Percentiles rank a stretch among this genome's conserved stretches.
phyloP scores from a whole-genome alignment of 2,113 vertebrate species.

The Calyptomena viridis region DNA sequence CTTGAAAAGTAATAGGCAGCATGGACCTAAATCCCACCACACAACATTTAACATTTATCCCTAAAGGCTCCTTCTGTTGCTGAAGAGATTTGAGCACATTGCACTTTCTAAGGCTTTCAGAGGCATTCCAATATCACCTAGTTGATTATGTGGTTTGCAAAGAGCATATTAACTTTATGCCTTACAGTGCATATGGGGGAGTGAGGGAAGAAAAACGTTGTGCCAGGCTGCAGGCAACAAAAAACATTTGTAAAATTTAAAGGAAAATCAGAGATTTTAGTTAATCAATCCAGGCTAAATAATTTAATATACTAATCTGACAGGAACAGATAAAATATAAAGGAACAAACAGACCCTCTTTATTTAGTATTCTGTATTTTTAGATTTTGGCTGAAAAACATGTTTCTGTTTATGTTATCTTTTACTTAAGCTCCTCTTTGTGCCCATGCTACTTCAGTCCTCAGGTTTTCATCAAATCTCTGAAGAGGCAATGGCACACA shows the following conservation, averaged over 20 bases:
- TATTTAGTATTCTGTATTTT: not conserved
- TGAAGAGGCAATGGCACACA: not conserved
- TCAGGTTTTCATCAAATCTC: not conserved
- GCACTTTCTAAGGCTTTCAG: not conserved
- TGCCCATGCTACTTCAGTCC: not conserved
- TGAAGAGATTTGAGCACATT: not conserved
- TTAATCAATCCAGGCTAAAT: not conserved
- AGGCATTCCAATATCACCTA: not conserved
- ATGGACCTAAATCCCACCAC: not conserved
- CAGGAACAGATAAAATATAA: not conserved
- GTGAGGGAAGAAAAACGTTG: not conserved
- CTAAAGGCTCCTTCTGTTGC: not conserved
- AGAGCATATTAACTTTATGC: not conserved
- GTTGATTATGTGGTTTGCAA: not conserved
- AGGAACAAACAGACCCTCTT: not conserved
- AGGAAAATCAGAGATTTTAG: not conserved
- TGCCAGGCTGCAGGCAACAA: not conserved
- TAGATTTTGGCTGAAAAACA: not conserved
- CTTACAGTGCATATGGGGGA: not conserved
- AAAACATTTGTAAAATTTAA: not conserved
- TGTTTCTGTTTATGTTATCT: not conserved
- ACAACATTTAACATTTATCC: constrained; percentile 18
- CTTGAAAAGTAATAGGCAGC: not conserved
- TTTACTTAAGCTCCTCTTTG: not conserved
- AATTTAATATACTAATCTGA: not conserved